Evolutionary conservation across 2,888 invertebrate genomes (phyloP).

Genomic region (Thera obeliscata): DNA sequence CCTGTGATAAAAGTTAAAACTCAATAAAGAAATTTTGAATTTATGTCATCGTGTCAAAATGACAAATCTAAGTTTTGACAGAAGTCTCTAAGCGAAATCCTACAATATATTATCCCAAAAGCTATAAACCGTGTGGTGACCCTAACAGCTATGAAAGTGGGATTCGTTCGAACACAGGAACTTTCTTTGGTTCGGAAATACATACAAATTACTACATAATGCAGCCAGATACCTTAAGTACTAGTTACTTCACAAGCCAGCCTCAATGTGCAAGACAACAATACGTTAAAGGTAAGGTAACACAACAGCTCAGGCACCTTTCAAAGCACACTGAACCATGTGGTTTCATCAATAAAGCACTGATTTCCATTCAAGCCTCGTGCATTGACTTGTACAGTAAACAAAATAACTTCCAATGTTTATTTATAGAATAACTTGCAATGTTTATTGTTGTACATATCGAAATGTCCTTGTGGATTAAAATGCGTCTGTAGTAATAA

Average conservation of each 20-base stretch:
- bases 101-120: no score
- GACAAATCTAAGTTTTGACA: neutral
- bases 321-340: neutral
- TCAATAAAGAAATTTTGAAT: neutral
- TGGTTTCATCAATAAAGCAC: constrained; percentile 1
- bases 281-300: neutral
- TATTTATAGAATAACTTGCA: constrained; percentile 20
- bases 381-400: neutral
- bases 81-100: neutral
- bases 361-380: constrained; percentile 11
- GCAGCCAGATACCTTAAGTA: no score
- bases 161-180: no score
- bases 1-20: no score
- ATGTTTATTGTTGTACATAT: constrained; percentile 19
- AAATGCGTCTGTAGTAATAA: constrained; percentile 30
- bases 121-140: no score
- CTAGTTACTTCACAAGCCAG: no score
- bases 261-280: no score
- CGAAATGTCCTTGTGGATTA: constrained; percentile 25
- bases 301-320: neutral
- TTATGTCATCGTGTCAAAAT: neutral
- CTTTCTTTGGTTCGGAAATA: no score
- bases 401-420: constrained; percentile 23
- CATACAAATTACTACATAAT: no score
- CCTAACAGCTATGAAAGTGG: no score